Base-by-base conservation (phyloP, 2,113 vertebrate genomes). In the Pseudonaja textilis region DNA sequence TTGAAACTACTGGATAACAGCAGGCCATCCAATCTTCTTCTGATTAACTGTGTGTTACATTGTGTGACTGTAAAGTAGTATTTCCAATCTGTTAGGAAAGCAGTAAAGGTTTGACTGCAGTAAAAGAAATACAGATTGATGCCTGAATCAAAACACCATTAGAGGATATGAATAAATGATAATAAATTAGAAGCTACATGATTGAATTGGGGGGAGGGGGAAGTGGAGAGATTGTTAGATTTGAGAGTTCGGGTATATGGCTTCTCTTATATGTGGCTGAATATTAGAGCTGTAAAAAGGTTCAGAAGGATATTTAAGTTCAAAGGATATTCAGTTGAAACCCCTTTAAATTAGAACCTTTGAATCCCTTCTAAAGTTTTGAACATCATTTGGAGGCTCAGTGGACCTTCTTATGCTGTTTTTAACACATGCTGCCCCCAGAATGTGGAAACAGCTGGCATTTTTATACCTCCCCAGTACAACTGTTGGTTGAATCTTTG, bases 21-120 rank as follows among this genome's bases (percentile, higher is more conserved):
- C 54, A 94, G 95, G 93, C 34, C 5, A 59, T 4, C 56, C 11
- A 42, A 85, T 92, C 59, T 94, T 94, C 10, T 61, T 85, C 88
- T 93, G 92, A 89, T 92, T 92, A 92, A 92, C 69, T 4, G 54
- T 92, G 61, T 34, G 20, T 94, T 93, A 85, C 3, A 86, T 93
- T 95, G 94, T 92, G 61, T 64, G 57, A 56, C 12, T 92, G 87
- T 90, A 93, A 93, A 59, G 1, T 89, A 0, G 2, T 16, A 90
- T 94, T 93, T 92, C 92, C 69, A 95, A 91, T 85, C 6, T 0
- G 0, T 89, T 93, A 64, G 69, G 91, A 64, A 90, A 2, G 90
- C 91, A 29, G 81, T 69, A 95, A 91, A 0, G 0, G 1, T 23
- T 52, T 85, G 34, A 89, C 91, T 64, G 59, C 11, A 91, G n/a